A percentile compares a stretch with the other conserved stretches of the same genome.
Evolutionary conservation across 2,888 invertebrate genomes (phyloP).

Genomic region (Capitulum mitella): DNA sequence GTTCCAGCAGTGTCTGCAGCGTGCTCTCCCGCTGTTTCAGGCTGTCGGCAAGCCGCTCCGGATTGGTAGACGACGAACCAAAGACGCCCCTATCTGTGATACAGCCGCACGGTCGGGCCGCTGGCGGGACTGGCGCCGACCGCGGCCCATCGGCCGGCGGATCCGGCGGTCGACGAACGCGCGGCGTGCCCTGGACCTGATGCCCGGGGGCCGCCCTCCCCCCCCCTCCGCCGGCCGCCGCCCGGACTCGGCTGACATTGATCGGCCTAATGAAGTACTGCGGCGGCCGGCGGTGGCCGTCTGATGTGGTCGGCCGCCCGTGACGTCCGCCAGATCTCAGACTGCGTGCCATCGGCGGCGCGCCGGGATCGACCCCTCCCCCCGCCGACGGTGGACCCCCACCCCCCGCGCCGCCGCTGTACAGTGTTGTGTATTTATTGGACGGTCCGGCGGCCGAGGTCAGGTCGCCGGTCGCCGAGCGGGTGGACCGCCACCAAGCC

Average conservation of each 20-base stretch:
- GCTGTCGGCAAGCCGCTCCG: not conserved
- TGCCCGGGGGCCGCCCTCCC: not conserved
- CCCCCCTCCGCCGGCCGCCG: not conserved
- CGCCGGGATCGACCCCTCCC: not conserved
- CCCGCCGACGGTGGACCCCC: not conserved
- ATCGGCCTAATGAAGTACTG: not conserved
- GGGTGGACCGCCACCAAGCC: no score
- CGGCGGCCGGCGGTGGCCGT: not conserved
- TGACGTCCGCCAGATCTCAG: no score
- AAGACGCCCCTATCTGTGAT: conserved; percentile 18
- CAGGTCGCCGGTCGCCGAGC: no score
- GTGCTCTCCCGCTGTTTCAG: not conserved
- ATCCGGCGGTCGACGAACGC: not conserved
- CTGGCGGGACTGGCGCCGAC: not conserved
- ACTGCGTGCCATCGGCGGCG: not conserved
- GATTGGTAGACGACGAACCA: not conserved
- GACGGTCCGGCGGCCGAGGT: no score
- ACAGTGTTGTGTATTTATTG: not conserved
- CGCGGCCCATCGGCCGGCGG: no score
- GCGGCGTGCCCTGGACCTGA: not conserved
- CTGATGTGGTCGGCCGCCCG: not conserved
- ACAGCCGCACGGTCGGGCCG: not conserved
- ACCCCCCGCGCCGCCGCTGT: not conserved
- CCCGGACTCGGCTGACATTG: not conserved
- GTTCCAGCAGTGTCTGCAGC: no score